Evolutionary conservation across 2,797 vertebrate species (phyloP).

Genomic region (Gymnocypris eckloni): DNA sequence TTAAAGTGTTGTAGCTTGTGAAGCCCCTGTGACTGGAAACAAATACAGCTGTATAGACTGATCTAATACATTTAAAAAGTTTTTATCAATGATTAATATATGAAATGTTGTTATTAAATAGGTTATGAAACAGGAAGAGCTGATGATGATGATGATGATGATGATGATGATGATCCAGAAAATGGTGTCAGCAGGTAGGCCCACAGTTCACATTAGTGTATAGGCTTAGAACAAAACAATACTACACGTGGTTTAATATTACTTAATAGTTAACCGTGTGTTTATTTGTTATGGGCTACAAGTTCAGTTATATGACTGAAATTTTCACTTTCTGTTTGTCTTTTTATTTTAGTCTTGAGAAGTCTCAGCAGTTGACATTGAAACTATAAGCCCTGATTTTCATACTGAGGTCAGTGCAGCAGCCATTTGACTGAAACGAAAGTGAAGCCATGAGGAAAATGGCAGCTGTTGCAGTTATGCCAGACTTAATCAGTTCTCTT

Average conservation of each 20-base stretch:
- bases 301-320: background rate
- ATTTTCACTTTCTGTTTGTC: background rate
- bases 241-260: background rate
- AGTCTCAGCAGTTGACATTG: background rate
- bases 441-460: background rate
- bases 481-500: background rate
- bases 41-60: background rate
- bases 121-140: background rate
- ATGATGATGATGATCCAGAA: background rate
- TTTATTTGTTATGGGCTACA: background rate
- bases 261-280: background rate
- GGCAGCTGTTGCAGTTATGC: background rate
- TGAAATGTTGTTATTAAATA: background rate
- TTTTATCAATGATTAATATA: background rate
- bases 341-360: background rate
- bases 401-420: background rate
- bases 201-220: background rate
- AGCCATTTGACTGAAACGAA: constrained; percentile 7
- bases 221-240: background rate
- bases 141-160: no score
- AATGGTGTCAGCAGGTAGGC: background rate
- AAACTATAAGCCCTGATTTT: background rate
- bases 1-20: background rate
- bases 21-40: background rate
- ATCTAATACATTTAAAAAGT: background rate